Evolutionary conservation across 2,888 invertebrate genomes (phyloP).

Genomic region (Theretra japonica): DNA sequence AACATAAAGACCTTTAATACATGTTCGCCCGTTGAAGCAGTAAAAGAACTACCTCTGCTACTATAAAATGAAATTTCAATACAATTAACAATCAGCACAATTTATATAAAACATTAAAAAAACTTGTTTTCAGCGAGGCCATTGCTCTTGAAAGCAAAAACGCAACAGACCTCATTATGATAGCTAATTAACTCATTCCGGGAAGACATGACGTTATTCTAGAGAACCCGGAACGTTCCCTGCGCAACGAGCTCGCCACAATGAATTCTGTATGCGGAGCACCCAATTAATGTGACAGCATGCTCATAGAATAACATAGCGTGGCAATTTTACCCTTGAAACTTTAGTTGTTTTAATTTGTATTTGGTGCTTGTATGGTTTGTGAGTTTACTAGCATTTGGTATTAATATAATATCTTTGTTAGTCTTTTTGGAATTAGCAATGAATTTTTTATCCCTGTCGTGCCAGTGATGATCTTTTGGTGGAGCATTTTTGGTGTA

Average conservation of each 20-base stretch:
- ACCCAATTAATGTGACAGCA: constrained; percentile 35
- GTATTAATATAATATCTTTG: neutral
- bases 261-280: constrained; percentile 40
- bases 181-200: constrained; percentile 20
- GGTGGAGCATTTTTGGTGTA: too few relatives aligned
- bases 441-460: too few relatives aligned
- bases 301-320: constrained; percentile 21
- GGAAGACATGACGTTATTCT: constrained; percentile 8
- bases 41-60: too few relatives aligned
- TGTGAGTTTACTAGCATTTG: neutral
- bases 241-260: constrained; percentile 32
- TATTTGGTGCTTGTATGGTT: neutral
- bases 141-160: neutral
- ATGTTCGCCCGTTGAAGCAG: too few relatives aligned
- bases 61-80: too few relatives aligned
- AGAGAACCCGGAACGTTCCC: constrained; percentile 17
- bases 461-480: too few relatives aligned
- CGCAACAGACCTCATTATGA: neutral
- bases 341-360: constrained; percentile 27
- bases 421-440: too few relatives aligned
- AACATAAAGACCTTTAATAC: too few relatives aligned
- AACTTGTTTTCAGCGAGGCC: neutral
- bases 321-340: constrained; percentile 37
- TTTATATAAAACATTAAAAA: neutral
- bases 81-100: too few relatives aligned